Evolutionary conservation across 2,888 invertebrate genomes (phyloP).

Genomic region (Cantharis rustica): DNA sequence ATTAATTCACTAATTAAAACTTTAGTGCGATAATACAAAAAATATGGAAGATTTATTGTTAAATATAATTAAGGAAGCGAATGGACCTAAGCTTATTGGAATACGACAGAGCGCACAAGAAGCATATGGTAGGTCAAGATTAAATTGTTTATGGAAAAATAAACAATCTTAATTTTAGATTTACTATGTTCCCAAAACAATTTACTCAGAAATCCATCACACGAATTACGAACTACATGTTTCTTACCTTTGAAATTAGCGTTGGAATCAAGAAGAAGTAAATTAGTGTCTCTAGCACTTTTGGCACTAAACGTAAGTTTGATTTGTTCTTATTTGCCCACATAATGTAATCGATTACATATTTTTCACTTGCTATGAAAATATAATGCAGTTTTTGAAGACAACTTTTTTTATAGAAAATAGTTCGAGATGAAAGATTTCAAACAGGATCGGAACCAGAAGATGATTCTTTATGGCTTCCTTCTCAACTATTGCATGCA

Average conservation of each 20-base stretch:
- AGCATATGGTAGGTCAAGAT: slow-evolving; percentile 73
- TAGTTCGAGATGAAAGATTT: slow-evolving; percentile 89
- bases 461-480: slow-evolving; percentile 91
- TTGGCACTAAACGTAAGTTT: slow-evolving; percentile 86
- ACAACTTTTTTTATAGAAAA: slow-evolving; percentile 66
- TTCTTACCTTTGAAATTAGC: slow-evolving; percentile 84
- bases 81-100: slow-evolving; percentile 74
- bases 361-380: no score
- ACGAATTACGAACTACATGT: slow-evolving; percentile 83
- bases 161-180: slow-evolving; percentile 60
- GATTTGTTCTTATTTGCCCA: not conserved
- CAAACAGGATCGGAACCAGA: slow-evolving; percentile 89
- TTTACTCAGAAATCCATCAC: slow-evolving; percentile 75
- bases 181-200: slow-evolving; percentile 79
- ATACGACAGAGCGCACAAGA: slow-evolving; percentile 84
- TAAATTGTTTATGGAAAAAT: not conserved
- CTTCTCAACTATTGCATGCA: slow-evolving; percentile 86
- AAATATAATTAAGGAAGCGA: slow-evolving; percentile 84
- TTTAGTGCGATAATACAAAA: not conserved
- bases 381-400: no score
- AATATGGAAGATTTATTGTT: slow-evolving; percentile 86
- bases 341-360: no score
- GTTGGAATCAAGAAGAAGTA: slow-evolving; percentile 84
- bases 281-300: slow-evolving; percentile 80
- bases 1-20: not conserved